These are phyloP conservation scores for Pteropus alecto DNA, from an alignment of 2,113 vertebrate species.

Conservation along the genomic window DNA sequence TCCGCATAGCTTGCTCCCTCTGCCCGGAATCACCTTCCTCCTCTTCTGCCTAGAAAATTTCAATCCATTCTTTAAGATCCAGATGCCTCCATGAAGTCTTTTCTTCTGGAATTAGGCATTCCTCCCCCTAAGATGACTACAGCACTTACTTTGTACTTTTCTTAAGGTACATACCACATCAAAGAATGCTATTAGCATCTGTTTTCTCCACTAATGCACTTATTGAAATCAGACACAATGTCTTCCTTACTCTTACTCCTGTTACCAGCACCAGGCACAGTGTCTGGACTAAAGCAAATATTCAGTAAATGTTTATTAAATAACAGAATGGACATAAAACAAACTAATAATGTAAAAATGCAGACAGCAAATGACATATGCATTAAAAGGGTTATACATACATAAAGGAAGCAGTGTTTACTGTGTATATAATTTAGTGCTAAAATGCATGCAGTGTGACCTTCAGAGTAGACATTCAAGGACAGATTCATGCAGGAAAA, in stretches of 20 bases:
- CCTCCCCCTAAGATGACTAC: neutral
- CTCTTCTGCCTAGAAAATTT: conserved; percentile 6
- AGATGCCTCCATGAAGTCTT: neutral
- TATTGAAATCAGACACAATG: neutral
- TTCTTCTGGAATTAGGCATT: neutral
- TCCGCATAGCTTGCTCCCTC: neutral
- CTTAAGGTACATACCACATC: neutral
- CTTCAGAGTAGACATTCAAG: neutral
- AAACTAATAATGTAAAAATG: neutral
- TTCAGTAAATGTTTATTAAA: conserved; percentile 13
- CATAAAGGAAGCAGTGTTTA: neutral
- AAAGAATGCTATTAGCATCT: neutral
- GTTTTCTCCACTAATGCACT: neutral
- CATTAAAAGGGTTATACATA: neutral
- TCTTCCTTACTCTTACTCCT: neutral
- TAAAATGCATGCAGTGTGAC: neutral
- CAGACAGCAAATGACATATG: neutral
- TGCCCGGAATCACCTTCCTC: neutral
- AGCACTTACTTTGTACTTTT: neutral
- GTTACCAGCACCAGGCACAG: neutral
- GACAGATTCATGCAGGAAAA: neutral
- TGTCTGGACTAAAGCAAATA: neutral
- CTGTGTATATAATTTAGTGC: neutral
- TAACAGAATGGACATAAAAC: neutral
- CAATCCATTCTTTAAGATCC: neutral